These are phyloP conservation scores for Acanthurus tractus DNA, from an alignment of 2,797 vertebrate genomes.

Conservation along the genomic window DNA sequence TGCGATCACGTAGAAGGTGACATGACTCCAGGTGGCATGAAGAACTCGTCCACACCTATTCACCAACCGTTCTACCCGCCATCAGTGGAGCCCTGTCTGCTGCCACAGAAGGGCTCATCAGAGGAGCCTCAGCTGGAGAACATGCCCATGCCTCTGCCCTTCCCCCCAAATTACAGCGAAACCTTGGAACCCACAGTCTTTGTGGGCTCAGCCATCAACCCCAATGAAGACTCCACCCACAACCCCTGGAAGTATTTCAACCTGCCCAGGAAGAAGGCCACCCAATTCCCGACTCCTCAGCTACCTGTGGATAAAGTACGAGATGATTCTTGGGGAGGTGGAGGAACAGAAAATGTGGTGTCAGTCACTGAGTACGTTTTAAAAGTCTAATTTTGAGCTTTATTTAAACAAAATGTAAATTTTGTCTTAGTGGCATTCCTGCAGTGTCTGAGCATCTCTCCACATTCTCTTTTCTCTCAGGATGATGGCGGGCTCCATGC, in stretches of 20 bases:
- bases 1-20: constrained; percentile 92
- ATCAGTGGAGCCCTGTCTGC: constrained; percentile 92
- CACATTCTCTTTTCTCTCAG: constrained; percentile 74
- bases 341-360: constrained; percentile 83
- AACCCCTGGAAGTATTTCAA: constrained; percentile 96
- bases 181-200: constrained; percentile 91
- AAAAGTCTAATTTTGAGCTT: background rate
- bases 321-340: constrained; percentile 87
- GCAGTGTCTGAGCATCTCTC: constrained; percentile 4
- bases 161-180: constrained; percentile 88
- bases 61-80: constrained; percentile 96
- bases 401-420: background rate
- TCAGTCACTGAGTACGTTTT: constrained; percentile 95
- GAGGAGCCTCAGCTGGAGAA: constrained; percentile 91
- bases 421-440: background rate
- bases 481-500: constrained; percentile 92
- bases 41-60: constrained; percentile 94
- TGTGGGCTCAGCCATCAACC: constrained; percentile 91
- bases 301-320: constrained; percentile 92
- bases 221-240: constrained; percentile 91
- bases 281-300: constrained; percentile 90
- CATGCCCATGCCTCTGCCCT: constrained; percentile 88
- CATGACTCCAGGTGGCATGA: constrained; percentile 83
- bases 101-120: constrained; percentile 89
- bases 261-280: constrained; percentile 92